Conservation (phyloP, 2,888 invertebrate genomes). For the Galerucella calmariensis region DNA sequence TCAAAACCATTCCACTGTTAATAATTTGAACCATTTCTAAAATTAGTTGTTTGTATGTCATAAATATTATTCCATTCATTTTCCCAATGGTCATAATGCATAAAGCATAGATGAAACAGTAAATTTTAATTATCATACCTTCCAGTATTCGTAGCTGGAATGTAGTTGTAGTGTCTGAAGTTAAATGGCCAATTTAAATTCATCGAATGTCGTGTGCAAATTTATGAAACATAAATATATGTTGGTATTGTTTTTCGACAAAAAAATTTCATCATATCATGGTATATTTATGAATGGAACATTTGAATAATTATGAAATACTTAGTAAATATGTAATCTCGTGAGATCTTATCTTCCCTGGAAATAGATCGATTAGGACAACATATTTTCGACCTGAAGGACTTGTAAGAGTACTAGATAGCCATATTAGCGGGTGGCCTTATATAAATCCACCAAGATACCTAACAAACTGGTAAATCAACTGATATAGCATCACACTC, state of each 20-base stretch:
- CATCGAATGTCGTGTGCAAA: background rate
- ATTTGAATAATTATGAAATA: no score
- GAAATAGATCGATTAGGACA: no score
- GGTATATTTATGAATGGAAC: background rate
- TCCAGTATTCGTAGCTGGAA: background rate
- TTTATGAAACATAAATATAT: background rate
- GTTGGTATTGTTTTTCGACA: background rate
- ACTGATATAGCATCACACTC: no score
- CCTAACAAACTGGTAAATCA: no score
- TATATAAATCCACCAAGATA: no score
- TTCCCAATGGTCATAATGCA: background rate
- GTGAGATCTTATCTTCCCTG: no score
- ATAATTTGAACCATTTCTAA: no score
- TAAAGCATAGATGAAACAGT: background rate
- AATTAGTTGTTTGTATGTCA: background rate
- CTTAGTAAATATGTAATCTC: no score
- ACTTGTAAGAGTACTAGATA: no score
- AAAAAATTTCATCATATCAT: background rate
- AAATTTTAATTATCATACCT: background rate
- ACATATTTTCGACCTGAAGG: no score
- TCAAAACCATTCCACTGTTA: no score
- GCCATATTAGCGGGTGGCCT: no score
- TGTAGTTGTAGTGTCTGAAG: background rate
- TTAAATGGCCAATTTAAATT: constrained; percentile 11
- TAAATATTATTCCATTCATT: background rate